These are phyloP conservation scores for Tetranychus truncatus DNA, from an alignment of 2,888 invertebrate species.

Conservation along the genomic window DNA sequence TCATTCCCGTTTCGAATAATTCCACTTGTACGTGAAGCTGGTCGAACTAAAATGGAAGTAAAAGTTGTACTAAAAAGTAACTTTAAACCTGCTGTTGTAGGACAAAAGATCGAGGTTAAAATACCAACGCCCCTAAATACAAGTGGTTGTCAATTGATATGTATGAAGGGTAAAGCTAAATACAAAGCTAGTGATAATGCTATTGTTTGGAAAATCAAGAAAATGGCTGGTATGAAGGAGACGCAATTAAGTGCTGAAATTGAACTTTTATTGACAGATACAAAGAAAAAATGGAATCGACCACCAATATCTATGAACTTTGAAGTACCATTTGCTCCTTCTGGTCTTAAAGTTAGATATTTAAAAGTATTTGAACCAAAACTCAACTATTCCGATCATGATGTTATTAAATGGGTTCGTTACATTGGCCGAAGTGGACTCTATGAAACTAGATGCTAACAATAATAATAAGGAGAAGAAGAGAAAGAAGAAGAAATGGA, in stretches of 20 bases:
- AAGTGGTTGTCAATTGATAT: slow-evolving; percentile 93
- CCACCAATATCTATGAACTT: slow-evolving; percentile 99
- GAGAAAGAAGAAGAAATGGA: too few species aligned
- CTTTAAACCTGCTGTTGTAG: slow-evolving; percentile 90
- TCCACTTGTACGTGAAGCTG: slow-evolving; percentile 89
- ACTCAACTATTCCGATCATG: slow-evolving; percentile 97
- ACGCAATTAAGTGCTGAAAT: slow-evolving; percentile 98
- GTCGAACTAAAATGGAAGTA: slow-evolving; percentile 98
- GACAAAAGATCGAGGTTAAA: slow-evolving; percentile 97
- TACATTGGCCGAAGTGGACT: slow-evolving; percentile 97
- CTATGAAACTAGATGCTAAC: slow-evolving; percentile 89
- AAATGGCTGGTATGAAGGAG: slow-evolving; percentile 75
- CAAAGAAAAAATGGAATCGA: slow-evolving; percentile 97
- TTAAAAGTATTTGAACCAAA: slow-evolving; percentile 98
- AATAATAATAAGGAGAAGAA: too few species aligned
- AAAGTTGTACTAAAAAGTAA: slow-evolving; percentile 97
- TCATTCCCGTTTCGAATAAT: slow-evolving; percentile 98
- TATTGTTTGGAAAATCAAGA: slow-evolving; percentile 65
- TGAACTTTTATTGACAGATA: slow-evolving; percentile 84
- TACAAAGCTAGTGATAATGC: slow-evolving; percentile 99
- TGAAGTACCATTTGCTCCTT: slow-evolving; percentile 98
- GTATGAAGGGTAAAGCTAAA: slow-evolving; percentile 96
- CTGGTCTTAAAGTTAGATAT: slow-evolving; percentile 97
- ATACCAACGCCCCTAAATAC: slow-evolving; percentile 98
- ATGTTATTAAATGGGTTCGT: slow-evolving; percentile 99